phyloP scores from a whole-genome alignment of 2,797 vertebrate genomes.

The Discoglossus pictus region DNA sequence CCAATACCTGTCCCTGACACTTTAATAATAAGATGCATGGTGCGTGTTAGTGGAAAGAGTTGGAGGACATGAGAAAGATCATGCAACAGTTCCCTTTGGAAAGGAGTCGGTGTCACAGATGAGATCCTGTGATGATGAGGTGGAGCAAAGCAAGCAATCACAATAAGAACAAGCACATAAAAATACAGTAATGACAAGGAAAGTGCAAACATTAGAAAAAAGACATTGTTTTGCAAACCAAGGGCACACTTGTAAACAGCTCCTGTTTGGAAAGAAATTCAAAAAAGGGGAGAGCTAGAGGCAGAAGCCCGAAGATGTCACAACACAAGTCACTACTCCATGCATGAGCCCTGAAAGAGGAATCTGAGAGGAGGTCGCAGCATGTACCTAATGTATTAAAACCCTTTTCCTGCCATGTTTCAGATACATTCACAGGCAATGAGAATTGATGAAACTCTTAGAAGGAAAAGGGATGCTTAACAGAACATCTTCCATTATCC shows the following conservation, averaged over 20 bases:
- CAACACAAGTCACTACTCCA: constrained; percentile 72
- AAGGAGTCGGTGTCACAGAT: constrained; percentile 76
- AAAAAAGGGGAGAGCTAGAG: constrained; percentile 63
- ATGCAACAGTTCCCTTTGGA: constrained; percentile 80
- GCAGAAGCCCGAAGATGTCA: constrained; percentile 70
- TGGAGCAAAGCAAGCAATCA: constrained; percentile 74
- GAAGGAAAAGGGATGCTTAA: constrained; percentile 56
- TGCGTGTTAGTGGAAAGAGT: constrained; percentile 78
- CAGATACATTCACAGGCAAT: constrained; percentile 58
- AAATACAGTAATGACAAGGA: constrained; percentile 63
- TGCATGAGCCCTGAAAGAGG: constrained; percentile 74
- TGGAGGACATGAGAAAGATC: constrained; percentile 70
- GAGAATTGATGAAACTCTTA: constrained; percentile 60
- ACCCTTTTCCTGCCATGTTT: constrained; percentile 62
- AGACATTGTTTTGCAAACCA: constrained; percentile 66
- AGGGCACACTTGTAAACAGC: constrained; percentile 73
- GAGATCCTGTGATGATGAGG: constrained; percentile 73
- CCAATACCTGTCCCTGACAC: constrained; percentile 75
- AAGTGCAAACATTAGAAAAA: constrained; percentile 71
- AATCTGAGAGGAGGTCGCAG: constrained; percentile 67
- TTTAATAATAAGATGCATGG: constrained; percentile 79
- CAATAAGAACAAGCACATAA: constrained; percentile 70
- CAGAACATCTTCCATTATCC: constrained; percentile 68
- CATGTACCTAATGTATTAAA: constrained; percentile 60
- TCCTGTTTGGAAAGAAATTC: constrained; percentile 73